Evolutionary conservation across 2,797 vertebrate genomes (phyloP).

Genomic region (Dromococcyx pavoninus): DNA sequence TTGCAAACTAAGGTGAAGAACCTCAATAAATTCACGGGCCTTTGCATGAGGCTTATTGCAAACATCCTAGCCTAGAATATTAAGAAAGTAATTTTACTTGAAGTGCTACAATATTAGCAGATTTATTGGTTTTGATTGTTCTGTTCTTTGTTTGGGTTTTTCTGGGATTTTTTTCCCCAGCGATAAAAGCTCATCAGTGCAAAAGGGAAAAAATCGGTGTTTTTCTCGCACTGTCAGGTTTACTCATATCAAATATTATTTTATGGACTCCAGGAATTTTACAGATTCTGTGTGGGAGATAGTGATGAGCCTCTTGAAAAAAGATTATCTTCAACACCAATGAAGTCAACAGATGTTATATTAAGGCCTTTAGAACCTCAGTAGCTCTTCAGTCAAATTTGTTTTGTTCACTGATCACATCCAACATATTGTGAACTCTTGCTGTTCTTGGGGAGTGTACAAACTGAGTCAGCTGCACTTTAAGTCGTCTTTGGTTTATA

Average conservation of each 20-base stretch:
- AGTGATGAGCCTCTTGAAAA: background rate
- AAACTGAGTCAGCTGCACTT: background rate
- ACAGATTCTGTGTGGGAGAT: background rate
- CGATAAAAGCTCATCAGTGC: background rate
- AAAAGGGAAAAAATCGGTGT: background rate
- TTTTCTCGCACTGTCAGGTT: background rate
- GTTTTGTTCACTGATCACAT: background rate
- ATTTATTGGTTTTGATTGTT: background rate
- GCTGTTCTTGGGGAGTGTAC: background rate
- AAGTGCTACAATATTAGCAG: background rate
- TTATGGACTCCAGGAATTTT: background rate
- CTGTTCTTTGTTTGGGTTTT: background rate
- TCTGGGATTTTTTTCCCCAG: background rate
- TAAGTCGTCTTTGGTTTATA: background rate
- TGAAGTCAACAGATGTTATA: background rate
- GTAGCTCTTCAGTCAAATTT: background rate
- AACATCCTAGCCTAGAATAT: background rate
- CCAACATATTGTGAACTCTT: background rate
- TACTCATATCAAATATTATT: background rate
- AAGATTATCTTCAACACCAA: background rate
- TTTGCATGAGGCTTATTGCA: background rate
- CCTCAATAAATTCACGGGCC: background rate
- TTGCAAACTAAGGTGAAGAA: background rate
- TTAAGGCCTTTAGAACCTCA: background rate
- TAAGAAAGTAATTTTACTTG: background rate